Evolutionary conservation across 2,113 vertebrate genomes (phyloP).

Genomic region (Phaetusa simplex): DNA sequence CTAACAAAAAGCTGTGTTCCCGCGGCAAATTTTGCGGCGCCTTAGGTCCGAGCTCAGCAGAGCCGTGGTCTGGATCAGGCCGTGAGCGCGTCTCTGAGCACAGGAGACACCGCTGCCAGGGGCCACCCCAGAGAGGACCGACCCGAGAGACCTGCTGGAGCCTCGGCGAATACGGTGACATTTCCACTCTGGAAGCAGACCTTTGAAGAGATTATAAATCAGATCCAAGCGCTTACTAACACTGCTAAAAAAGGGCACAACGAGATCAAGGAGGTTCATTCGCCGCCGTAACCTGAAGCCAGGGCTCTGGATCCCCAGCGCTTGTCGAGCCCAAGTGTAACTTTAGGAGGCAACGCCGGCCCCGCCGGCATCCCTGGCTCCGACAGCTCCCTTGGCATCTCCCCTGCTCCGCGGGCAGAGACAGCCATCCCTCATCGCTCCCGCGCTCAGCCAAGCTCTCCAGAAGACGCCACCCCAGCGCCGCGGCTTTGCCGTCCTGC

Average conservation of each 20-base stretch:
- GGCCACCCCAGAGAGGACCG: neutral
- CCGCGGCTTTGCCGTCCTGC: neutral
- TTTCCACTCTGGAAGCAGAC: neutral
- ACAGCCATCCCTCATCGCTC: rapidly evolving
- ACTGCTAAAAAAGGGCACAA: neutral
- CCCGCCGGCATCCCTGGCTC: neutral
- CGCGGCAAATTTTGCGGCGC: rapidly evolving
- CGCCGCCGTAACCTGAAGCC: neutral
- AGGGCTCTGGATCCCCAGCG: rapidly evolving
- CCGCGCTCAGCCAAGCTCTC: constrained; percentile 3
- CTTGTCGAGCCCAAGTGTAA: rapidly evolving
- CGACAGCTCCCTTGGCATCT: rapidly evolving
- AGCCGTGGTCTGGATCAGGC: rapidly evolving
- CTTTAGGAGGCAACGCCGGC: rapidly evolving
- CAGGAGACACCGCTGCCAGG: neutral
- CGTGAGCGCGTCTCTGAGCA: rapidly evolving
- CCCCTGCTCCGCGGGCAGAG: rapidly evolving
- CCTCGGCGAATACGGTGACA: neutral
- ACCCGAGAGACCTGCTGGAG: neutral
- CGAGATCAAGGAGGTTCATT: neutral
- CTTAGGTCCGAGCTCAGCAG: neutral
- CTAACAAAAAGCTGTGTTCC: neutral
- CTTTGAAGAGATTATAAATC: neutral
- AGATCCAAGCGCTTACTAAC: neutral
- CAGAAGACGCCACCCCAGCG: neutral